Evolutionary conservation across 2,113 vertebrate genomes (phyloP).

Genomic region (Bufo gargarizans): DNA sequence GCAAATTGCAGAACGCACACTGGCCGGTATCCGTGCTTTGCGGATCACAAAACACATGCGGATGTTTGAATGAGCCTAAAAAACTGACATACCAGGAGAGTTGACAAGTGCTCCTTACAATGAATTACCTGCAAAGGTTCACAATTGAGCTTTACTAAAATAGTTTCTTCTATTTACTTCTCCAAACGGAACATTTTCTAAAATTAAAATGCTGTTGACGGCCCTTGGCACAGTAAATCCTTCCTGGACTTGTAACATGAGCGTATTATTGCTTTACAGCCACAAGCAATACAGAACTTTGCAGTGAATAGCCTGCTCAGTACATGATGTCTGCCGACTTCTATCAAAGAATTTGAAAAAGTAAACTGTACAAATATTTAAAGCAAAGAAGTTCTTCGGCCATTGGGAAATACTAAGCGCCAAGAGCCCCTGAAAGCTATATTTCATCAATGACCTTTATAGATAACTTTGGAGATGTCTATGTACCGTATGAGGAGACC

Average conservation of each 20-base stretch:
- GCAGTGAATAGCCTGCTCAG: slow-evolving; percentile 9
- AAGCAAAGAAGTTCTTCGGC: slow-evolving; percentile 10
- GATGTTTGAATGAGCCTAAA: too few species aligned
- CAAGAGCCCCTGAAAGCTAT: too few species aligned
- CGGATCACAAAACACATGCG: too few species aligned
- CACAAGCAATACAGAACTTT: slow-evolving; percentile 15
- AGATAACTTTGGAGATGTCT: too few species aligned
- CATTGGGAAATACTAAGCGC: neutral
- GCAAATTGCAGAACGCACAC: too few species aligned
- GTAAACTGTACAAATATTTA: slow-evolving; percentile 5
- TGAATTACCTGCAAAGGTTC: neutral
- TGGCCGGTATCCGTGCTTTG: too few species aligned
- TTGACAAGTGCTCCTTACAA: neutral
- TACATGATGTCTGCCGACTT: neutral
- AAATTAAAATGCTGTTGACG: slow-evolving; percentile 11
- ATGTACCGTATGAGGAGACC: too few species aligned
- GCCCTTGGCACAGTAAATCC: neutral
- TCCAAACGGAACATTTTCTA: neutral
- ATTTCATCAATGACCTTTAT: too few species aligned
- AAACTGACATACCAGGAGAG: neutral
- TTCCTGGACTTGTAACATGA: neutral
- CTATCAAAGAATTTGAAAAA: slow-evolving; percentile 2
- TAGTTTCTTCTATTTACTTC: neutral
- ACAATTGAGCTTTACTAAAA: neutral
- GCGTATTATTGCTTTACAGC: neutral